Percentiles rank a stretch among this genome's conserved stretches.
These are phyloP conservation scores for Pica pica DNA, from an alignment of 2,113 vertebrate genomes.

Conservation along the genomic window DNA sequence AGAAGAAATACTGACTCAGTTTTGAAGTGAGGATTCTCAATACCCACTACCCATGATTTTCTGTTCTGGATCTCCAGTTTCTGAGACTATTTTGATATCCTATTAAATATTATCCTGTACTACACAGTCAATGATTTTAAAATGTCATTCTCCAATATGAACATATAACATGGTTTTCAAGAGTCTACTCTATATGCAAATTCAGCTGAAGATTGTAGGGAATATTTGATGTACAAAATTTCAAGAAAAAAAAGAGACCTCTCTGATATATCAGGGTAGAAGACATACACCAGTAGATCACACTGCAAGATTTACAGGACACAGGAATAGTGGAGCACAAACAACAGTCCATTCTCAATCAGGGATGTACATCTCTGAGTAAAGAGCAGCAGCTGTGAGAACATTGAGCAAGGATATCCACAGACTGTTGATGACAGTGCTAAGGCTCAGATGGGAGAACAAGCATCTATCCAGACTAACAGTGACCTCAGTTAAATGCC, in stretches of 20 bases:
- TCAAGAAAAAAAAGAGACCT: background rate
- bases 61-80: background rate
- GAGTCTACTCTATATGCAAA: background rate
- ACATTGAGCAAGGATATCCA: background rate
- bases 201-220: background rate
- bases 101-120: background rate
- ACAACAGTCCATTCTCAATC: background rate
- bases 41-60: background rate
- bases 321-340: background rate
- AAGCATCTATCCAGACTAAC: background rate
- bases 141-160: background rate
- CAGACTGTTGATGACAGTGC: background rate
- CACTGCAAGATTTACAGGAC: background rate
- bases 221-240: background rate
- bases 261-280: background rate
- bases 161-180: background rate
- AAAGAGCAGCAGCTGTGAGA: background rate
- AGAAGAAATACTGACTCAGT: background rate
- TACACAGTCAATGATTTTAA: background rate
- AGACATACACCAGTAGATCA: background rate
- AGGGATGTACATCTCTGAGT: background rate
- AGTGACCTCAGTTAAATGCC: background rate
- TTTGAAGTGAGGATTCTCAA: background rate
- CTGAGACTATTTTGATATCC: background rate
- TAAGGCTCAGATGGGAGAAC: background rate